Conservation (phyloP, 2,113 vertebrate species). For the Gadus macrocephalus region DNA sequence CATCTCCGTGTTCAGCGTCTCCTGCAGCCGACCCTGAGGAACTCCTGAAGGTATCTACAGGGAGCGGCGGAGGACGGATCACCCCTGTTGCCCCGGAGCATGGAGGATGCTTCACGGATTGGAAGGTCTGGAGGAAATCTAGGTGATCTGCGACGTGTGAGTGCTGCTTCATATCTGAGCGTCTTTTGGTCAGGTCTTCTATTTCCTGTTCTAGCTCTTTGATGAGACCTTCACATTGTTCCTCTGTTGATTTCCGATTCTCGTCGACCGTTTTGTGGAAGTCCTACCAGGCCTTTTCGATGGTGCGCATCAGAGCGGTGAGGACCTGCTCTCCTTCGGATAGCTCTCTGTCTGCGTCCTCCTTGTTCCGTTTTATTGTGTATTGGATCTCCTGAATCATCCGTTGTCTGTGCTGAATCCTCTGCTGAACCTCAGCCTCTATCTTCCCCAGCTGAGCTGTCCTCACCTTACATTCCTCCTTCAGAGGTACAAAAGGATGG, state of each 20-base stretch:
- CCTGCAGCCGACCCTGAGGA: neutral
- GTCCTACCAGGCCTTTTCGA: neutral
- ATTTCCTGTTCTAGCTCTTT: constrained; percentile 2
- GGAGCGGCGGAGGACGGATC: neutral
- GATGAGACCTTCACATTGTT: neutral
- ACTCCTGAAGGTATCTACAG: neutral
- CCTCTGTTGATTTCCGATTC: neutral
- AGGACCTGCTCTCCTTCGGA: neutral
- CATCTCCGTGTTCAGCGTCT: neutral
- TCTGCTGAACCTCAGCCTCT: neutral
- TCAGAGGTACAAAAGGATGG: neutral
- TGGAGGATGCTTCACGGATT: neutral
- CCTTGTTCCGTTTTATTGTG: neutral
- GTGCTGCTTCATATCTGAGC: neutral
- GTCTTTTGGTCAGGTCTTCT: neutral
- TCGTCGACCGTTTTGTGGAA: neutral
- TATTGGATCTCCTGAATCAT: neutral
- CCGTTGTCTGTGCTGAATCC: neutral
- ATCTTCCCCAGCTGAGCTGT: neutral
- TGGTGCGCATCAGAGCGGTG: neutral
- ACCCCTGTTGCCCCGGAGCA: neutral
- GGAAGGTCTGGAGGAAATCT: neutral
- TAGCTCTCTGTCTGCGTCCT: neutral
- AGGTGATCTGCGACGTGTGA: neutral
- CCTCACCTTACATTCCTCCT: neutral